Evolutionary conservation across 2,888 invertebrate genomes (phyloP).

Genomic region (Dendrolimus pini): DNA sequence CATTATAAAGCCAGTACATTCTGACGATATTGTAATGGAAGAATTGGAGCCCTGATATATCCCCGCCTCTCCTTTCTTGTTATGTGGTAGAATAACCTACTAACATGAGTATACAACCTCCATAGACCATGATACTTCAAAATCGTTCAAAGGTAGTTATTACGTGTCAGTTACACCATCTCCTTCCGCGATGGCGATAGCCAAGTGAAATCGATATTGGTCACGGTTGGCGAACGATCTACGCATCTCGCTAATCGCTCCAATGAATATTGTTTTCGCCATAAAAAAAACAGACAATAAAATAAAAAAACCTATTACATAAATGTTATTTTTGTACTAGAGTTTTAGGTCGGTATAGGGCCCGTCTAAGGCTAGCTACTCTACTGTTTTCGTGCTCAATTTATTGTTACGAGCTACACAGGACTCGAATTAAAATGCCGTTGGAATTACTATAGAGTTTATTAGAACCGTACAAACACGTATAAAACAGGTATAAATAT

Average conservation of each 20-base stretch:
- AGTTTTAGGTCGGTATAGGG: too few species aligned
- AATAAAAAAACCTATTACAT: background rate
- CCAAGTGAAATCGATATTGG: slow-evolving; percentile 24
- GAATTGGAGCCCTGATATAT: too few species aligned
- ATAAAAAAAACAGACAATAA: background rate
- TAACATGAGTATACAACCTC: background rate
- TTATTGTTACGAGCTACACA: too few species aligned
- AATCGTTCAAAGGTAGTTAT: slow-evolving; percentile 7
- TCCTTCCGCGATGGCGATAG: slow-evolving; percentile 23
- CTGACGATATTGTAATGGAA: too few species aligned
- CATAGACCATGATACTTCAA: background rate
- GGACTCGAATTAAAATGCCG: too few species aligned
- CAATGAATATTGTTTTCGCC: slow-evolving; percentile 2
- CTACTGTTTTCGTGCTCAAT: too few species aligned
- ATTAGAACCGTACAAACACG: too few species aligned
- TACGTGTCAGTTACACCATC: slow-evolving; percentile 17
- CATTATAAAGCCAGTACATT: too few species aligned
- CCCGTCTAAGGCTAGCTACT: too few species aligned
- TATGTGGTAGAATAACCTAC: background rate
- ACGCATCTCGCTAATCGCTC: slow-evolving; percentile 4
- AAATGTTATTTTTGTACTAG: background rate
- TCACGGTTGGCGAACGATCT: slow-evolving; percentile 13
- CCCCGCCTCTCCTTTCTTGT: too few species aligned
- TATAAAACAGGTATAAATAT: too few species aligned
- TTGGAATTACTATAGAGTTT: too few species aligned